Evolutionary conservation across 2,113 vertebrate genomes (phyloP).

Genomic region (Myotis lucifugus): DNA sequence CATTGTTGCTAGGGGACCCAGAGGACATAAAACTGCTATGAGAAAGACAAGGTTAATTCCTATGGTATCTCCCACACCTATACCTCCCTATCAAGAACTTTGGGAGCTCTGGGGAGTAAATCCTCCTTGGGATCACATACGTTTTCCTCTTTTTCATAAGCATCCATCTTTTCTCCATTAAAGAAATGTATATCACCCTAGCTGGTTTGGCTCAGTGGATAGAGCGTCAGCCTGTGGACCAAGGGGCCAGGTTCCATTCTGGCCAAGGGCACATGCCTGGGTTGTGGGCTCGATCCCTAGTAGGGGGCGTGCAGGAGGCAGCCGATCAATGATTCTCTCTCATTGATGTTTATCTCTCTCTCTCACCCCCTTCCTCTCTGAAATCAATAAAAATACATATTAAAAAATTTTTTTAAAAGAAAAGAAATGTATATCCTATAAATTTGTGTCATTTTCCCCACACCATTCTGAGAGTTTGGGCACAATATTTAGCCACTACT

Average conservation of each 20-base stretch:
- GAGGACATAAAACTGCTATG: not conserved
- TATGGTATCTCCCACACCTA: not conserved
- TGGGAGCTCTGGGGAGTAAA: not conserved
- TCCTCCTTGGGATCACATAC: not conserved
- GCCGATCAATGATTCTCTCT: too few species aligned
- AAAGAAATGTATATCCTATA: not conserved
- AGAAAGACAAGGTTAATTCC: slow-evolving; percentile 6
- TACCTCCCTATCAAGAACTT: not conserved
- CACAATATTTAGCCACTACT: slow-evolving; percentile 9
- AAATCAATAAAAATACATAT: too few species aligned
- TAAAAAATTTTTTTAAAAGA: too few species aligned
- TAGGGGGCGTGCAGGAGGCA: too few species aligned
- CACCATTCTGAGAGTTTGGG: not conserved
- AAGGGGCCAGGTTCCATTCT: too few species aligned
- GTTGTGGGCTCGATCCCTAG: too few species aligned
- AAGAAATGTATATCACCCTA: not conserved
- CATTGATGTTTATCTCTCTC: too few species aligned
- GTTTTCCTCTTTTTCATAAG: not conserved
- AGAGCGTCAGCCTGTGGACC: too few species aligned
- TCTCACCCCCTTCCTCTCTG: too few species aligned
- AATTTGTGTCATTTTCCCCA: not conserved
- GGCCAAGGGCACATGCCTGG: too few species aligned
- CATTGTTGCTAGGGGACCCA: not conserved
- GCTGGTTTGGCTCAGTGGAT: too few species aligned
- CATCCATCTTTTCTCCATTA: not conserved